phyloP scores from a whole-genome alignment of 2,888 invertebrate species.

The Ophioninae sp. region DNA sequence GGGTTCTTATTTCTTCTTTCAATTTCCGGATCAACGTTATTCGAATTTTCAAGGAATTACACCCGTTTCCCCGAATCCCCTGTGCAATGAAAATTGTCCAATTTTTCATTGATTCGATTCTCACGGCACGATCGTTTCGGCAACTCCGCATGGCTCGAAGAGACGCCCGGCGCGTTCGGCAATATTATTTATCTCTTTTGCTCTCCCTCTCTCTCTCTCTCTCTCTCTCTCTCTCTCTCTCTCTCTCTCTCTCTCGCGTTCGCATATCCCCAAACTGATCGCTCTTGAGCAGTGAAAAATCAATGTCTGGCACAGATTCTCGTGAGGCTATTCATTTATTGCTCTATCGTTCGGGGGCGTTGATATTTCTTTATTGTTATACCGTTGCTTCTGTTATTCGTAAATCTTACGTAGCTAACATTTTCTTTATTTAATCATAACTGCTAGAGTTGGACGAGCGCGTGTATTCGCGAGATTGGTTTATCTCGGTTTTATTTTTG shows the following conservation, averaged over 20 bases:
- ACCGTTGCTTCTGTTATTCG: slow-evolving; percentile 30
- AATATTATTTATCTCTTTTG: slow-evolving; percentile 1
- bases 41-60: slow-evolving; percentile 1
- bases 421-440: slow-evolving; percentile 27
- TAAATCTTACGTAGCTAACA: slow-evolving; percentile 20
- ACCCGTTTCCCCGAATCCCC: not conserved
- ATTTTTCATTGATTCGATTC: slow-evolving; percentile 46
- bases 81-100: slow-evolving; percentile 38
- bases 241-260: too few relatives aligned
- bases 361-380: slow-evolving; percentile 30
- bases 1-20: slow-evolving; percentile 14
- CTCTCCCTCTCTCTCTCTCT: too few relatives aligned
- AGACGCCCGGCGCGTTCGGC: slow-evolving; percentile 11
- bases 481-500: too few relatives aligned
- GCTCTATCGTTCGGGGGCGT: slow-evolving; percentile 54
- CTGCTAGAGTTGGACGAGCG: slow-evolving; percentile 49
- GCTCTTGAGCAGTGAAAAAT: slow-evolving; percentile 18
- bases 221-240: too few relatives aligned
- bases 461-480: slow-evolving; percentile 49
- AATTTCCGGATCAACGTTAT: slow-evolving; percentile 15
- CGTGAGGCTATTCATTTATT: slow-evolving; percentile 44
- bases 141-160: slow-evolving; percentile 31
- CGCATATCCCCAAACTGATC: slow-evolving; percentile 4
- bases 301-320: slow-evolving; percentile 47
- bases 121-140: slow-evolving; percentile 46